These are phyloP conservation scores for Myotis myotis DNA, from an alignment of 2,797 vertebrate genomes.

Conservation along the genomic window DNA sequence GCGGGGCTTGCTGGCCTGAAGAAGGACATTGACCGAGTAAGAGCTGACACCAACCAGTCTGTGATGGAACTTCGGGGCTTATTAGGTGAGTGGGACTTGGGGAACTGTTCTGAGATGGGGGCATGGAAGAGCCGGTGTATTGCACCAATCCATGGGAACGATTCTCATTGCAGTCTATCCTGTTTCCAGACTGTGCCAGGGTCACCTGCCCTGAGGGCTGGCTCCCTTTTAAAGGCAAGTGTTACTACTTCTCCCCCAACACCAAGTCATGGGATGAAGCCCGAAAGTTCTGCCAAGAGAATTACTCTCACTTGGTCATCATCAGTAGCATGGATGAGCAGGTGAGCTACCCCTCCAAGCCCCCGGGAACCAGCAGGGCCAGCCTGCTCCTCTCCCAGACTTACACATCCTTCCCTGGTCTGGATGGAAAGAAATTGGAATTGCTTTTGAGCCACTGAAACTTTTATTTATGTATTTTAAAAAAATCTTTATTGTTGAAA, in stretches of 20 bases:
- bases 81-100: constrained; percentile 57
- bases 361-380: neutral
- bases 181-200: constrained; percentile 31
- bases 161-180: neutral
- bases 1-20: constrained; percentile 56
- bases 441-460: neutral
- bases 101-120: neutral
- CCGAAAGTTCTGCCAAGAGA: constrained; percentile 63
- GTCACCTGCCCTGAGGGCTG: constrained; percentile 59
- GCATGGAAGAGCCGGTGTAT: rapidly evolving
- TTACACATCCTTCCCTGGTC: neutral
- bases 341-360: neutral
- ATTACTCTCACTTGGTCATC: constrained; percentile 70
- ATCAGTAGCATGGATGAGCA: constrained; percentile 60
- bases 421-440: neutral
- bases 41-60: constrained; percentile 50
- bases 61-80: constrained; percentile 55
- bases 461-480: neutral
- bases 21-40: constrained; percentile 39
- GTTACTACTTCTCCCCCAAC: constrained; percentile 71
- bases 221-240: constrained; percentile 61
- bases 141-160: neutral
- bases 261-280: constrained; percentile 65
- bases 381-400: neutral
- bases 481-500: too few relatives aligned